Percentiles rank a stretch among this genome's conserved stretches.
These are phyloP conservation scores for Pelobates fuscus DNA, from an alignment of 2,113 vertebrate species.

Conservation along the genomic window DNA sequence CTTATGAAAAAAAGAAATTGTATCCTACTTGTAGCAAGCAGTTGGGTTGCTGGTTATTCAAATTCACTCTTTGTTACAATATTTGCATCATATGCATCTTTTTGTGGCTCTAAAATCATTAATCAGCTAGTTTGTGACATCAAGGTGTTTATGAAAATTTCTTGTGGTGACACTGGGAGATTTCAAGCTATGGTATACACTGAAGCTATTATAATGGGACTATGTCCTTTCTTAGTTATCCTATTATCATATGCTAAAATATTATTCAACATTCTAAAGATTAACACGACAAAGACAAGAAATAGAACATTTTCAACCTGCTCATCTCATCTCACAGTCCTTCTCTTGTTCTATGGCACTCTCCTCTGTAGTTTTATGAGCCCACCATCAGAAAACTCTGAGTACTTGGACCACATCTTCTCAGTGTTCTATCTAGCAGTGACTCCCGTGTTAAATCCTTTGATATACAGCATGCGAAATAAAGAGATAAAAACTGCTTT, in stretches of 20 bases:
- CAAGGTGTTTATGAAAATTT: conserved; percentile 11
- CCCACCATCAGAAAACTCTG: neutral
- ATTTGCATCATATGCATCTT: conserved; percentile 9
- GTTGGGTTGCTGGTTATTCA: conserved; percentile 3
- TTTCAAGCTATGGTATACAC: conserved; percentile 46
- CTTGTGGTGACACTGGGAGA: conserved; percentile 6
- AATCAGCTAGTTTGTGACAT: conserved; percentile 34
- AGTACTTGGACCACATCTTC: neutral
- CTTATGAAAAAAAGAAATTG: conserved; percentile 13
- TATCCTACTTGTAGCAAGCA: neutral
- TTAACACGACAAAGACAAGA: conserved; percentile 30
- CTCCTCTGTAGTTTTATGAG: conserved; percentile 27
- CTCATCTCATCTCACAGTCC: conserved; percentile 9
- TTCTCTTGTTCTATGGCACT: conserved; percentile 16
- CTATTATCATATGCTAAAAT: conserved; percentile 44
- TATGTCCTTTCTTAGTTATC: conserved; percentile 45
- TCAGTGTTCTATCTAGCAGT: conserved; percentile 9
- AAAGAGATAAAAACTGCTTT: neutral
- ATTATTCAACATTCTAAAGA: conserved; percentile 4
- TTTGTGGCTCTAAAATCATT: conserved; percentile 5
- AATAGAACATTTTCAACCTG: conserved; percentile 52
- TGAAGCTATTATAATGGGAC: conserved; percentile 36
- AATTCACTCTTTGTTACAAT: conserved; percentile 11
- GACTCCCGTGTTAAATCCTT: conserved; percentile 3
- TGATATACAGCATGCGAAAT: conserved; percentile 15